These are phyloP conservation scores for Melopsittacus undulatus DNA, from an alignment of 2,797 vertebrate genomes.

Conservation along the genomic window DNA sequence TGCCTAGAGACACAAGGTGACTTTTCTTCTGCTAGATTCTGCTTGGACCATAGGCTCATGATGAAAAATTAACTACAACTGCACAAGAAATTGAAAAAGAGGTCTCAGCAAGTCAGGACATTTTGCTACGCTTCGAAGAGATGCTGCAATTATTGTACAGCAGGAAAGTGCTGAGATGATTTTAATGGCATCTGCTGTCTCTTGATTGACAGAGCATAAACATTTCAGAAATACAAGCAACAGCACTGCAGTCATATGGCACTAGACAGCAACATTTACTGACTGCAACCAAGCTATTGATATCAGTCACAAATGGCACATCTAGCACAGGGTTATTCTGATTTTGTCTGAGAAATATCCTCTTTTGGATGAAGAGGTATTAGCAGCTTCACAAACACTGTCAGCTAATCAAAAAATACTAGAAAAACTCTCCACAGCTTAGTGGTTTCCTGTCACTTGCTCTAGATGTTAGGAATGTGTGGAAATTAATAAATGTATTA, in stretches of 20 bases:
- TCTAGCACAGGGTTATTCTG: background rate
- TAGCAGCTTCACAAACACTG: conserved; percentile 47
- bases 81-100: background rate
- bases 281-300: background rate
- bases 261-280: conserved; percentile 12
- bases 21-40: background rate
- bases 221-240: background rate
- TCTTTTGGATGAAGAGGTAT: conserved; percentile 28
- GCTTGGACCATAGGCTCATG: background rate
- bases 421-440: background rate
- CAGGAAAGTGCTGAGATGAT: background rate
- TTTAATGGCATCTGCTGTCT: conserved; percentile 16
- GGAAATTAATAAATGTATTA: conserved; percentile 11
- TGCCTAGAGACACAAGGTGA: background rate
- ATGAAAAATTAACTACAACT: conserved; percentile 5
- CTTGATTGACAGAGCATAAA: conserved; percentile 33
- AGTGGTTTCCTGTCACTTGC: background rate
- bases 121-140: background rate
- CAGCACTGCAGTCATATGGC: background rate
- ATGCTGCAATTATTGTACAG: background rate
- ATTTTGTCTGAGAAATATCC: conserved; percentile 11
- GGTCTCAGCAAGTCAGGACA: background rate
- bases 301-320: background rate
- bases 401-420: conserved; percentile 40
- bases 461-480: background rate